Evolutionary conservation across 2,888 invertebrate genomes (phyloP).

Genomic region (Agrotis exclamationis): DNA sequence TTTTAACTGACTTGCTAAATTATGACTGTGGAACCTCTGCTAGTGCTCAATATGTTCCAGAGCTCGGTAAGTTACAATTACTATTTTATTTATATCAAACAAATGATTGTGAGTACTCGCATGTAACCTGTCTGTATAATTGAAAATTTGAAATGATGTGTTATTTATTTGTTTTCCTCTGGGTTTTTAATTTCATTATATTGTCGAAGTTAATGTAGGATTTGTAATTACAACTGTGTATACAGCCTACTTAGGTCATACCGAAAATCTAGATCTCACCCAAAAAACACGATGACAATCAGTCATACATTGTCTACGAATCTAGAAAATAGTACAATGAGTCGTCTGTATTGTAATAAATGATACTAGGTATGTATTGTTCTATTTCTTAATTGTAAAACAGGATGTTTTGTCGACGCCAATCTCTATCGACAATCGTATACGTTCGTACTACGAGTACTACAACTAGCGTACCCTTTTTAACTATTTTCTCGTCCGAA

Average conservation of each 20-base stretch:
- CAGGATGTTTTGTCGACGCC: conserved; percentile 74
- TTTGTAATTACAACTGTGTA: conserved; percentile 1
- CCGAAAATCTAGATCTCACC: not conserved
- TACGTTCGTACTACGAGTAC: conserved; percentile 43
- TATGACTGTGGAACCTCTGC: conserved; percentile 50
- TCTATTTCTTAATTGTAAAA: conserved; percentile 39
- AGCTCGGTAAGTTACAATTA: conserved; percentile 52
- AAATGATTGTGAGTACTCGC: too few species aligned
- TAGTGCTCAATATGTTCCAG: conserved; percentile 48
- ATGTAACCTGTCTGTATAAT: too few species aligned
- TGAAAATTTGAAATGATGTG: too few species aligned
- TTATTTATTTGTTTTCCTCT: not conserved
- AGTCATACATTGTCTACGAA: not conserved
- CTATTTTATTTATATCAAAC: not conserved
- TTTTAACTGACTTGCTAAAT: conserved; percentile 21
- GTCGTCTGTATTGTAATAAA: not conserved
- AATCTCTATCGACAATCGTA: conserved; percentile 71
- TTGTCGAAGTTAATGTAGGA: not conserved
- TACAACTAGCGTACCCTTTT: conserved; percentile 1
- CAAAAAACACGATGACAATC: not conserved
- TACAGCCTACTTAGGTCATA: conserved; percentile 4
- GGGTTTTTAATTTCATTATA: not conserved
- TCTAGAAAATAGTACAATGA: conserved; percentile 19
- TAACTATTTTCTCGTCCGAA: not conserved
- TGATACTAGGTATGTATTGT: conserved; percentile 27